A percentile compares a stretch with the other conserved stretches of the same genome.
phyloP scores from a whole-genome alignment of 2,888 invertebrate species.

The Orthosia gracilis region DNA sequence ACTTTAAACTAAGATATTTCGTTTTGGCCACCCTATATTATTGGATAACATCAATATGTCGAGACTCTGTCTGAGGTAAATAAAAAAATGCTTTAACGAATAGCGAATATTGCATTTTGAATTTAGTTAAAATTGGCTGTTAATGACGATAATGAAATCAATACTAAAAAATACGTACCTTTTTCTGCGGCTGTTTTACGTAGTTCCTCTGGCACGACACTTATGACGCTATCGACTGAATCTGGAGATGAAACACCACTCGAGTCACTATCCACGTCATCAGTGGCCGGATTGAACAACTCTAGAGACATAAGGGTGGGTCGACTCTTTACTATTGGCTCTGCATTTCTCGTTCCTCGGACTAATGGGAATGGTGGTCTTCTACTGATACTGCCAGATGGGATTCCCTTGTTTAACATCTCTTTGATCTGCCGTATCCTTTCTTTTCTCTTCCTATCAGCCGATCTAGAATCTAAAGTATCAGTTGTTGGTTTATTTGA shows the following conservation, averaged over 20 bases:
- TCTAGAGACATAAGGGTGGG: slow-evolving; percentile 95
- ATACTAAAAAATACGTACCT: slow-evolving; percentile 74
- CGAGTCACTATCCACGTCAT: slow-evolving; percentile 97
- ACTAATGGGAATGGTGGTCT: slow-evolving; percentile 93
- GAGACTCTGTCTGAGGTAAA: neutral
- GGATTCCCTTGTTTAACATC: slow-evolving; percentile 93
- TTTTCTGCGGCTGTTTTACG: slow-evolving; percentile 86
- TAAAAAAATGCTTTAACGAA: neutral
- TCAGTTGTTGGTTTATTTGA: slow-evolving; percentile 80
- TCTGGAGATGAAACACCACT: slow-evolving; percentile 97
- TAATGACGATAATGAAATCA: too few species aligned
- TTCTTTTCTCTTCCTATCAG: slow-evolving; percentile 91
- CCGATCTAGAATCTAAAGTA: slow-evolving; percentile 84
- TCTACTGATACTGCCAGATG: slow-evolving; percentile 89
- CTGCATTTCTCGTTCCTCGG: slow-evolving; percentile 91
- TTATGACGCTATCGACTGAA: slow-evolving; percentile 96
- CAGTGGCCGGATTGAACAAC: slow-evolving; percentile 97
- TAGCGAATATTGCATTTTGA: too few species aligned
- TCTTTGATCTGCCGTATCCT: slow-evolving; percentile 94
- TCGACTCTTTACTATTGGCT: slow-evolving; percentile 92
- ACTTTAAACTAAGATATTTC: too few species aligned
- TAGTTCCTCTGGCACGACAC: slow-evolving; percentile 93
- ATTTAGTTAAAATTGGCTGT: neutral
- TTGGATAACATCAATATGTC: neutral
- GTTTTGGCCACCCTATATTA: neutral